phyloP scores from a whole-genome alignment of 1,140 invertebrate species.

The Brachystomella parvula region DNA sequence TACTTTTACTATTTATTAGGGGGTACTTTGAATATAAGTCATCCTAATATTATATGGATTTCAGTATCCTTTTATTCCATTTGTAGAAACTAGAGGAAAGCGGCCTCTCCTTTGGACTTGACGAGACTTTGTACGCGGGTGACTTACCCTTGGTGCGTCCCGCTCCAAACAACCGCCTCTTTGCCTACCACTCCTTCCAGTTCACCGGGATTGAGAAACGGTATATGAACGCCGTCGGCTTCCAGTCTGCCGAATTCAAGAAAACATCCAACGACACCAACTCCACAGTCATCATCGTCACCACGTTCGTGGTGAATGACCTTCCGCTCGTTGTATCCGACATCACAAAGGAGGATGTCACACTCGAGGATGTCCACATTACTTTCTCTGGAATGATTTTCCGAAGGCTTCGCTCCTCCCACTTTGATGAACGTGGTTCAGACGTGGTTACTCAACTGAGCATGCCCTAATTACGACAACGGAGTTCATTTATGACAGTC shows the following conservation, averaged over 20 bases:
- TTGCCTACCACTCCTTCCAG: conserved; percentile 14
- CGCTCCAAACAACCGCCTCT: not conserved
- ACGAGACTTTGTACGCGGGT: no score
- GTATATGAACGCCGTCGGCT: conserved; percentile 11
- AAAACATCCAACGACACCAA: not conserved
- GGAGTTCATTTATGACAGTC: not conserved
- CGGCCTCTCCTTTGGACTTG: no score
- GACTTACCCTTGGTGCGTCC: no score
- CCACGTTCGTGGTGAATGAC: not conserved
- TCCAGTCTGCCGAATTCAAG: conserved; percentile 10
- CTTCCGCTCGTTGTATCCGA: not conserved
- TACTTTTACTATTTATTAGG: no score
- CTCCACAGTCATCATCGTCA: not conserved
- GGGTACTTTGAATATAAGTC: no score
- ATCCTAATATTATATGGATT: no score
- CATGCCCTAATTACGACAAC: conserved; percentile 15
- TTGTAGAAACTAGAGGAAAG: no score
- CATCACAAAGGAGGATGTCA: no score
- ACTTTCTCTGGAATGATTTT: not conserved
- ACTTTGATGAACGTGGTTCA: no score
- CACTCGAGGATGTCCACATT: not conserved
- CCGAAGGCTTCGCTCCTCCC: no score
- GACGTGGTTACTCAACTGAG: conserved; percentile 12
- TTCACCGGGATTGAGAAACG: conserved; percentile 20
- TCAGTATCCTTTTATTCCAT: no score